phyloP scores from a whole-genome alignment of 2,797 vertebrate species.

The Erpetoichthys calabaricus region DNA sequence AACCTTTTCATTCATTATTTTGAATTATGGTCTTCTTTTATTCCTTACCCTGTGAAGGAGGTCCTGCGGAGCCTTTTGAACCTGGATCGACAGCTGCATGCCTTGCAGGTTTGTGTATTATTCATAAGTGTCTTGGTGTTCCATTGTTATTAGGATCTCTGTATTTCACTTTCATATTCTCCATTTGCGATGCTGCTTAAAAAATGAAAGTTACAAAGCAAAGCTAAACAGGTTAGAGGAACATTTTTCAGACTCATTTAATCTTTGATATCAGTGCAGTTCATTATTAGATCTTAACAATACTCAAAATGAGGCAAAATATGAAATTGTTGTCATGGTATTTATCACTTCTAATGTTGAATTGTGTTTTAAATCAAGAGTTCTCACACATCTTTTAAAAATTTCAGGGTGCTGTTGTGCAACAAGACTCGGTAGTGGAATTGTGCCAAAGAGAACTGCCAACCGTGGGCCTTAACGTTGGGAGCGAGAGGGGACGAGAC shows the following conservation, averaged over 20 bases:
- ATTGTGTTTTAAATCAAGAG: no score
- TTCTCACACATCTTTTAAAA: fast-evolving
- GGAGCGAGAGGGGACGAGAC: slow-evolving; percentile 29
- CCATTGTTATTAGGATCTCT: not conserved
- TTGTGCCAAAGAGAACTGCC: slow-evolving; percentile 33
- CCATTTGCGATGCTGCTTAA: not conserved
- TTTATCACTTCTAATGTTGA: no score
- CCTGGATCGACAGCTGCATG: slow-evolving; percentile 61
- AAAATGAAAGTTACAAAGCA: no score
- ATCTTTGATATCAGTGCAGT: no score
- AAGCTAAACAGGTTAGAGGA: no score
- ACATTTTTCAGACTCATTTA: no score
- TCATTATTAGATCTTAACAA: no score
- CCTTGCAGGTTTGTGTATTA: slow-evolving; percentile 56
- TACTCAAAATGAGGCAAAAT: no score
- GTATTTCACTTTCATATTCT: not conserved
- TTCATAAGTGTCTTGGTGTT: not conserved
- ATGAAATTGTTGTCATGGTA: no score
- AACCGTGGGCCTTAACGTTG: not conserved
- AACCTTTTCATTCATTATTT: no score
- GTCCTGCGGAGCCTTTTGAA: slow-evolving; percentile 58
- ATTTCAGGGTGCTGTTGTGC: slow-evolving; percentile 55
- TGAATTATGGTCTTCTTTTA: no score
- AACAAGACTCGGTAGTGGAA: slow-evolving; percentile 69
- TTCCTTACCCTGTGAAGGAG: slow-evolving; percentile 38